Evolutionary conservation across 2,888 invertebrate species (phyloP).

Genomic region (Drosophila pegasa): DNA sequence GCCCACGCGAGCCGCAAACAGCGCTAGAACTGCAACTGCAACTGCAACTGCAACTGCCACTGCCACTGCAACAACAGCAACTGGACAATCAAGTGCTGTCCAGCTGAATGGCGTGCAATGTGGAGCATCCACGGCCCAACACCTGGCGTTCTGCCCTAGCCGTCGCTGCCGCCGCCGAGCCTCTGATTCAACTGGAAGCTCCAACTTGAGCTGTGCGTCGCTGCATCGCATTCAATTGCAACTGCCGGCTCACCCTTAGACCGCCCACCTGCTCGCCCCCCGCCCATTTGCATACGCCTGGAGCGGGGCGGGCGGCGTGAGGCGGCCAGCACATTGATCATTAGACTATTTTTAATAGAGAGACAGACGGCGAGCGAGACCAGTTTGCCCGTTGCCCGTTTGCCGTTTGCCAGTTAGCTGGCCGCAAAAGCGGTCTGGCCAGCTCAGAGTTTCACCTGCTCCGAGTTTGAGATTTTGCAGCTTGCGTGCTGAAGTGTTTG

Average conservation of each 20-base stretch:
- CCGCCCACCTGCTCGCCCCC: neutral
- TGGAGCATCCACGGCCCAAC: slow-evolving; percentile 58
- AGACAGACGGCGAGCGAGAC: slow-evolving; percentile 41
- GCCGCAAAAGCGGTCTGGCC: slow-evolving; percentile 79
- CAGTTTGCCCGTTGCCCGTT: too few relatives aligned
- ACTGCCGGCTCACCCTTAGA: slow-evolving; percentile 18
- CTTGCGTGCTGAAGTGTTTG: slow-evolving; percentile 76
- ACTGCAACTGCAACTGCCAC: slow-evolving; percentile 3
- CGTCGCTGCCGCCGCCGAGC: slow-evolving; percentile 13
- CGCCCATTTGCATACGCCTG: slow-evolving; percentile 59
- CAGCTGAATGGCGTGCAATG: slow-evolving; percentile 51
- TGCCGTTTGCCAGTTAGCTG: slow-evolving; percentile 40
- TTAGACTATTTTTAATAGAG: slow-evolving; percentile 80
- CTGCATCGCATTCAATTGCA: slow-evolving; percentile 40
- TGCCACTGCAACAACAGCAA: slow-evolving; percentile 30
- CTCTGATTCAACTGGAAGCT: slow-evolving; percentile 59
- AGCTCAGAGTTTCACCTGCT: slow-evolving; percentile 79
- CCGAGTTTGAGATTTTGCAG: slow-evolving; percentile 67
- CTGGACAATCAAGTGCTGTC: slow-evolving; percentile 58
- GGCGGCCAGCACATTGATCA: slow-evolving; percentile 60
- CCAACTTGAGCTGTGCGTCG: slow-evolving; percentile 54
- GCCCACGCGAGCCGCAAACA: slow-evolving; percentile 61
- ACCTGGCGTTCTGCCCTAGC: slow-evolving; percentile 67
- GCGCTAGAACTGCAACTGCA: slow-evolving; percentile 31
- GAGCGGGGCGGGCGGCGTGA: neutral